These are phyloP conservation scores for Ceryle rudis DNA, from an alignment of 2,797 vertebrate species.

Conservation along the genomic window DNA sequence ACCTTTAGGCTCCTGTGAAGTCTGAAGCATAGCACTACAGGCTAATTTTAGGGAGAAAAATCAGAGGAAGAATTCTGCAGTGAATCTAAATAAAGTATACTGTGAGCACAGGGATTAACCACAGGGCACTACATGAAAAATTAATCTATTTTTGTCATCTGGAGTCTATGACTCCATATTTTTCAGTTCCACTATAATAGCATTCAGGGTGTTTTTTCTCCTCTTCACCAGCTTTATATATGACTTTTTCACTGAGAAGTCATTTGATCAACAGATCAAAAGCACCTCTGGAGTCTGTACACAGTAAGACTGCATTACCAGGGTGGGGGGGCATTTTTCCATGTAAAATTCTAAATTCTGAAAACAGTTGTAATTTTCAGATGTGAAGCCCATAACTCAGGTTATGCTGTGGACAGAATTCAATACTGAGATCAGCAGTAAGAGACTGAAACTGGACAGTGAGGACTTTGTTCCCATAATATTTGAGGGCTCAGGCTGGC, in stretches of 20 bases:
- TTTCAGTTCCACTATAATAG: not conserved
- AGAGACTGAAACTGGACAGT: not conserved
- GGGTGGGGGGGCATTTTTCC: not conserved
- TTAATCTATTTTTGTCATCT: slow-evolving; percentile 27
- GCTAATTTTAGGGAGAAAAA: slow-evolving; percentile 28
- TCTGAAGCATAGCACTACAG: slow-evolving; percentile 5
- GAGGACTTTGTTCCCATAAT: not conserved
- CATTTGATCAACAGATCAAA: not conserved
- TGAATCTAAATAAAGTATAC: slow-evolving; percentile 49
- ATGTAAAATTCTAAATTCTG: not conserved
- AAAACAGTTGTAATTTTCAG: not conserved
- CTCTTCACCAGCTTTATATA: not conserved
- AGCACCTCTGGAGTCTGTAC: not conserved
- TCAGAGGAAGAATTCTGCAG: slow-evolving; percentile 19
- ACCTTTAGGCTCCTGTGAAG: slow-evolving; percentile 13
- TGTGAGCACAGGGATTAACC: not conserved
- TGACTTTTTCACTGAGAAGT: not conserved
- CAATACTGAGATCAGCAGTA: not conserved
- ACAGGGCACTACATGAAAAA: slow-evolving; percentile 1
- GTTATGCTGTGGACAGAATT: not conserved
- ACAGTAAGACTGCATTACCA: not conserved
- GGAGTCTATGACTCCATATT: not conserved
- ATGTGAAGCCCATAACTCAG: not conserved
- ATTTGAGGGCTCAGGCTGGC: not conserved
- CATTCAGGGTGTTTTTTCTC: not conserved